A percentile compares a stretch with the other conserved stretches of the same genome.
Conservation (phyloP, 1,140 invertebrate species). For the Ceratina australensis region DNA sequence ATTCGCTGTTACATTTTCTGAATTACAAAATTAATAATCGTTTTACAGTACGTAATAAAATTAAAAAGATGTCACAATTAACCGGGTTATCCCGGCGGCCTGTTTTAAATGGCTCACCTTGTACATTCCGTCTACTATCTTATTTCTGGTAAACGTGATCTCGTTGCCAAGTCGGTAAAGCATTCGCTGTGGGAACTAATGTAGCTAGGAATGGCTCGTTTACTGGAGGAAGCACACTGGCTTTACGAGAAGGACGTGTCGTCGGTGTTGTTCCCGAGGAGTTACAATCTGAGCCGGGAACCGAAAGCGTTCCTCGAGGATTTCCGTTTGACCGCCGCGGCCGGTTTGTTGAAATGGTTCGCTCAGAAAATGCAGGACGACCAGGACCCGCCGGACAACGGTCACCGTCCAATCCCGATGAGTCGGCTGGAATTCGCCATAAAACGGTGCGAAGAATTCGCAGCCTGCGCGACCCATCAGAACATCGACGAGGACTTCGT, state of each 20-base stretch:
- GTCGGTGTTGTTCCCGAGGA: conserved; percentile 82
- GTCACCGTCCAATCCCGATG: conserved; percentile 67
- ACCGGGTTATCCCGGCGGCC: too few relatives aligned
- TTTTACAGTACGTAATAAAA: too few relatives aligned
- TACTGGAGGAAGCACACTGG: conserved; percentile 82
- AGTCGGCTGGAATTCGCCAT: conserved; percentile 80
- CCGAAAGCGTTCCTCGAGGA: conserved; percentile 82
- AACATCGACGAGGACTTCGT: conserved; percentile 78
- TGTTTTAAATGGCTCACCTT: too few relatives aligned
- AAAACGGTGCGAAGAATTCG: conserved; percentile 79
- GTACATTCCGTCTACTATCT: too few relatives aligned
- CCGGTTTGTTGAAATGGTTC: conserved; percentile 82
- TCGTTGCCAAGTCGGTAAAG: not conserved
- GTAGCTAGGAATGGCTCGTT: conserved; percentile 82
- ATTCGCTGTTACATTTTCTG: too few relatives aligned
- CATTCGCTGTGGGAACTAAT: not conserved
- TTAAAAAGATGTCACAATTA: too few relatives aligned
- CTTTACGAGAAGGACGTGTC: conserved; percentile 81
- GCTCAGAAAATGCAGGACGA: conserved; percentile 69
- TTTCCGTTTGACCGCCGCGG: conserved; percentile 82
- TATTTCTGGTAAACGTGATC: not conserved
- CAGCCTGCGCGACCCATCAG: conserved; percentile 78
- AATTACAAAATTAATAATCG: too few relatives aligned
- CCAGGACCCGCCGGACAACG: conserved; percentile 33
- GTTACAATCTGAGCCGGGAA: conserved; percentile 82